These are phyloP conservation scores for Entelurus aequoreus DNA, from an alignment of 2,113 vertebrate species.

Conservation along the genomic window DNA sequence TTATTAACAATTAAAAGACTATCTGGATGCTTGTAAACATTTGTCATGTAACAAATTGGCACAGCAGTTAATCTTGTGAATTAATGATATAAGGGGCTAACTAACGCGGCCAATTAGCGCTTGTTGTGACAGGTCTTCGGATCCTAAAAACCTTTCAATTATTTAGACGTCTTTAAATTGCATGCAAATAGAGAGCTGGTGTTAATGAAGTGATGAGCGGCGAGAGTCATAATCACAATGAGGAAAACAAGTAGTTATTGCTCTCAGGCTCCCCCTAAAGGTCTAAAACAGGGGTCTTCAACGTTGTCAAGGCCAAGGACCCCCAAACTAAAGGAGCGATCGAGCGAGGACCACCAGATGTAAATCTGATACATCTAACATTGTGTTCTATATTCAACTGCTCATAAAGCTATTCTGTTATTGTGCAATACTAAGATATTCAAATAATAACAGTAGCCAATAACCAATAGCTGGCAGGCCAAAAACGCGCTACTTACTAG, in stretches of 20 bases:
- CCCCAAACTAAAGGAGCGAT: no score
- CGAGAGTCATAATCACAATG: slow-evolving; percentile 4
- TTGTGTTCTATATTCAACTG: no score
- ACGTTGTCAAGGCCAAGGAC: no score
- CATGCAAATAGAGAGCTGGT: slow-evolving; percentile 35
- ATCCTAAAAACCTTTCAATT: slow-evolving; percentile 57
- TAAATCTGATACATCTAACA: no score
- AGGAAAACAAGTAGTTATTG: not conserved
- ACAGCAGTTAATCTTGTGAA: slow-evolving; percentile 59
- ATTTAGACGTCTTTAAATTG: slow-evolving; percentile 47
- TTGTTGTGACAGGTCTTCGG: slow-evolving; percentile 54
- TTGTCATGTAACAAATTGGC: slow-evolving; percentile 64
- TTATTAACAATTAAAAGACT: slow-evolving; percentile 60
- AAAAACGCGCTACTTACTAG: no score
- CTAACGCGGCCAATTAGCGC: slow-evolving; percentile 49
- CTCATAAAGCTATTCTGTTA: no score
- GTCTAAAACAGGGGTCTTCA: no score
- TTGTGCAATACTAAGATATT: no score
- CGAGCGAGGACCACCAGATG: no score
- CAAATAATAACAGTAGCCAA: no score
- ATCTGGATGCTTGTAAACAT: slow-evolving; percentile 58
- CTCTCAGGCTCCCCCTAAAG: no score
- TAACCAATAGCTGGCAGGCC: no score
- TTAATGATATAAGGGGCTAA: slow-evolving; percentile 56
- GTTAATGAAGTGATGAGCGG: slow-evolving; percentile 31